Evolutionary conservation across 2,797 vertebrate species (phyloP), one percentile per base, ranked within the genome.

Genomic region (Catostomus latipinnis): DNA sequence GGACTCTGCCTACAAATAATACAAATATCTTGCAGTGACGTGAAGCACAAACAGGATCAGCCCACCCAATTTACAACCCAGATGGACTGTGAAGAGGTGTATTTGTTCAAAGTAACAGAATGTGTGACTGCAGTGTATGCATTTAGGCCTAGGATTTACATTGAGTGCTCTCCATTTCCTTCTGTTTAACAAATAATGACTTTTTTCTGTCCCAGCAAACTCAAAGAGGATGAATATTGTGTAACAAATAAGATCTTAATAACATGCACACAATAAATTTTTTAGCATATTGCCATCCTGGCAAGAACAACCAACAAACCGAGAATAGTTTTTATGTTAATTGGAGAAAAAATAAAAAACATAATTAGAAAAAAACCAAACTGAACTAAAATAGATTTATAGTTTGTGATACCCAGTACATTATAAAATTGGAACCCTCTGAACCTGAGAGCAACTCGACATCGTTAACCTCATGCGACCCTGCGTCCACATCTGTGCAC

Each of bases 61-160:
- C 81, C 86, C 76, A 83, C 74, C 72, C 78, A 84, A 88, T 88
- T 88, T 85, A 80, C 54, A 72, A 83, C 67, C 57, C 78, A 87
- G 82, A 85, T 77, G 83, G 83, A 81, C 78, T 76, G 74, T 87
- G 83, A 87, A 85, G 66, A 82, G 46, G 43, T 8, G 74, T 79
- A 81, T 82, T 79, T 81, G 74, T 71, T 86, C 56, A 18, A 86
- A 83, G 68, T 66, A 82, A 82, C 80, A 62, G 50, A 71, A 77
- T 61, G 81, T 22, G 13, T 83, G 81, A 81, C 70, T 78, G 50
- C n/a, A 54, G 78, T 57, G 57, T 71, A 74, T 43, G 60, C 43
- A 54, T 71, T 63, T 54, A 54, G 68, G 67, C 63, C 18, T 16
- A 52, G 80, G 57, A 83, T 54, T 65, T 76, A 74, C 76, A 76